Percentiles rank a stretch among this genome's conserved stretches.
These are phyloP conservation scores for Agrotis puta DNA, from an alignment of 2,888 invertebrate species.

Conservation along the genomic window DNA sequence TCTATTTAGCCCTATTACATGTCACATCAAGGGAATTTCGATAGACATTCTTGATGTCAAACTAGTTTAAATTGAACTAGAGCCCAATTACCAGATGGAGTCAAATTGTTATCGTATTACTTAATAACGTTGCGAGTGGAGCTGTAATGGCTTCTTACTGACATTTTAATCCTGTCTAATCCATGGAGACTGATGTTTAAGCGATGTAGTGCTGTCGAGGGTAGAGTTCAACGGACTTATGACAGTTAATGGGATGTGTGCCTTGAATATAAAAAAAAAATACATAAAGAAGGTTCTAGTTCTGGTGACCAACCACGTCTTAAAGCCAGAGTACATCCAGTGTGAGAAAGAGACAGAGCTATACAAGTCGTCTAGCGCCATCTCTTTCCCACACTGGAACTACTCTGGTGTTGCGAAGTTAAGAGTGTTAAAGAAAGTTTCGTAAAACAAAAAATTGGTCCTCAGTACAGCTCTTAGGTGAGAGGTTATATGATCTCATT, in stretches of 20 bases:
- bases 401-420: too few relatives aligned
- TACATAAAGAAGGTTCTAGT: too few relatives aligned
- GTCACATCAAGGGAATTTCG: constrained; percentile 41
- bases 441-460: too few relatives aligned
- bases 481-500: too few relatives aligned
- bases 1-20: constrained; percentile 45
- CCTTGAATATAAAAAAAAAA: background rate
- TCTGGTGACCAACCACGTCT: too few relatives aligned
- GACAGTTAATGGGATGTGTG: background rate
- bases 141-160: constrained; percentile 62
- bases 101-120: constrained; percentile 65
- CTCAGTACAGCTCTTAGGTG: too few relatives aligned
- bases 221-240: constrained; percentile 22
- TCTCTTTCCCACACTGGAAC: too few relatives aligned
- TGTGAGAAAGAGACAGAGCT: too few relatives aligned
- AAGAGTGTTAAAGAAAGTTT: too few relatives aligned
- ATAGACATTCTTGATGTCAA: constrained; percentile 56
- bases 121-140: constrained; percentile 60
- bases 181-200: constrained; percentile 47
- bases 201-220: constrained; percentile 14
- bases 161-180: constrained; percentile 67
- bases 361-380: too few relatives aligned
- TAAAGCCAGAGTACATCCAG: too few relatives aligned
- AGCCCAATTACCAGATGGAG: constrained; percentile 51
- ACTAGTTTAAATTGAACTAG: constrained; percentile 50